phyloP scores from a whole-genome alignment of 2,888 invertebrate genomes.

The Lacanobia wlatinum region DNA sequence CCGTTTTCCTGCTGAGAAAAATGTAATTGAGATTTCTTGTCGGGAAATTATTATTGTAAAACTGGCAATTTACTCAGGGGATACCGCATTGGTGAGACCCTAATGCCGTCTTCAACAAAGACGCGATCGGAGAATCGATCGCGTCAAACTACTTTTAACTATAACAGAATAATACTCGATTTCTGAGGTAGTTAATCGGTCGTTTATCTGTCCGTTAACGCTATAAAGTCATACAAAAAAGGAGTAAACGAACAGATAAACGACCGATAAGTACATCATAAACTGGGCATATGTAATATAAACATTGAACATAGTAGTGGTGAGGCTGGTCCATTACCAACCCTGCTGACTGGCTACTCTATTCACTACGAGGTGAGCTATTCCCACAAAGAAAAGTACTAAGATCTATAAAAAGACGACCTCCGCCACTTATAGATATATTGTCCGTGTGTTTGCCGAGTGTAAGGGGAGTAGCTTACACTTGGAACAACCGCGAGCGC shows the following conservation, averaged over 20 bases:
- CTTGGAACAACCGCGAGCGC: conserved; percentile 56
- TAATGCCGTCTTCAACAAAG: neutral
- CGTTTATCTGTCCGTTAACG: too few species aligned
- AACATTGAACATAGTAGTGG: neutral
- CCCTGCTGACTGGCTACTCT: conserved; percentile 11
- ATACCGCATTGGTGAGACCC: neutral
- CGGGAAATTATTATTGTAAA: neutral
- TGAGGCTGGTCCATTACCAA: neutral
- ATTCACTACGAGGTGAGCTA: neutral
- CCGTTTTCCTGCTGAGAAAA: conserved; percentile 2
- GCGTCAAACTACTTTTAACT: too few species aligned
- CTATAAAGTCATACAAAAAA: too few species aligned
- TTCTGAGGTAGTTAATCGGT: too few species aligned
- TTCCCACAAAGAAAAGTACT: conserved; percentile 24
- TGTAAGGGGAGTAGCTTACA: conserved; percentile 57
- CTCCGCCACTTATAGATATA: conserved; percentile 28
- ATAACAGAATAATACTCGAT: too few species aligned
- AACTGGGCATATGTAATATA: too few species aligned
- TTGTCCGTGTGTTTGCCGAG: conserved; percentile 38
- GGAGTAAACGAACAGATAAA: too few species aligned
- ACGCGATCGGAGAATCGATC: too few species aligned
- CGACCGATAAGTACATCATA: too few species aligned
- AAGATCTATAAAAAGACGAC: conserved; percentile 32
- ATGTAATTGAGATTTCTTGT: neutral
- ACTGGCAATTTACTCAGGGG: neutral